Evolutionary conservation across 2,888 invertebrate genomes (phyloP), one percentile per base, ranked within the genome.

Genomic region (Tupiocoris notatus): DNA sequence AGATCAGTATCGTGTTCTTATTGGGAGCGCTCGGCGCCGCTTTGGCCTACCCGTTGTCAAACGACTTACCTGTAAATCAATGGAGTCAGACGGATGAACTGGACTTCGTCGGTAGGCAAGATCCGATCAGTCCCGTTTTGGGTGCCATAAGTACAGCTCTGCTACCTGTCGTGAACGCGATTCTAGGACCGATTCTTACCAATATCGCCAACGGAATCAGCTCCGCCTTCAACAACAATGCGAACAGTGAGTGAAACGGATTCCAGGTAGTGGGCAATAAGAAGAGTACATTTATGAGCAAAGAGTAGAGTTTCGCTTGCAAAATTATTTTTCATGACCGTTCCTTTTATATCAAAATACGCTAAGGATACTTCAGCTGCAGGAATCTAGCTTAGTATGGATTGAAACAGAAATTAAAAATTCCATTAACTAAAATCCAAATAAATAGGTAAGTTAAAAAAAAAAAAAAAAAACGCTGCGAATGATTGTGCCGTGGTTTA

Each of bases 241-340:
- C 67, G 24, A n/a, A n/a, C n/a, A 76, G 76, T 76, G 54, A 67
- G 68, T 68, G 39, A 73, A n/a, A n/a, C n/a, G n/a, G n/a, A n/a
- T n/a, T n/a, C n/a, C n/a, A n/a, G n/a, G n/a, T n/a, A n/a, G n/a
- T n/a, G n/a, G n/a, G n/a, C n/a, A n/a, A n/a, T n/a, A n/a, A n/a
- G n/a, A n/a, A n/a, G n/a, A n/a, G n/a, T n/a, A n/a, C n/a, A n/a
- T n/a, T n/a, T n/a, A n/a, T n/a, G n/a, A n/a, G n/a, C n/a, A n/a
- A n/a, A n/a, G n/a, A n/a, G n/a, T n/a, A n/a, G n/a, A n/a, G n/a
- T n/a, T n/a, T n/a, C n/a, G n/a, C n/a, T n/a, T n/a, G n/a, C n/a
- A n/a, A n/a, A n/a, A n/a, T n/a, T n/a, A n/a, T n/a, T n/a, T n/a
- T n/a, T n/a, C n/a, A n/a, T n/a, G n/a, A n/a, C n/a, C n/a, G n/a